Base-by-base conservation (phyloP, 2,888 invertebrate species). In the Cephonodes hylas region DNA sequence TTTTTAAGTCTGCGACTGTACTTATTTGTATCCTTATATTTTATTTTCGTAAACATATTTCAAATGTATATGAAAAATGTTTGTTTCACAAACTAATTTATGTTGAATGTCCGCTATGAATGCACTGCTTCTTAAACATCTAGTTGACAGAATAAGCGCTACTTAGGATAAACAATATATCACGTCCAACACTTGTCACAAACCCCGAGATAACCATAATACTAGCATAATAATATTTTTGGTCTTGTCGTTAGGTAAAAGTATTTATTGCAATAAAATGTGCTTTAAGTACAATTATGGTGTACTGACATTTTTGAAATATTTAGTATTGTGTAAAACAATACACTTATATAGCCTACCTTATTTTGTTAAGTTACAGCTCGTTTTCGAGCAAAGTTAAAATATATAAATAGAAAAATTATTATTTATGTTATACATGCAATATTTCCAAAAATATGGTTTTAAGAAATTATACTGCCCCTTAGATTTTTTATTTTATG, bases 201-300 rank as follows among this genome's bases (percentile, higher is more conserved):
- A 27, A 27, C 46, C 20, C 18, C 18, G 0, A 31, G 10, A 15
- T 31, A 61, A 63, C 59, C 62, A 62, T 60, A 67, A 61, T 66
- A 8, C n/a, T 38, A 38, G 38, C n/a, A 64, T 66, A 65, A 53
- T 46, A 25, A 58, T 60, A 62, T 68, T 64, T 64, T 66, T 64
- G 18, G 27, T 18, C 8, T 34, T 38, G 38, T 38, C 38, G n/a
- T 38, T 65, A 66, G 58, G 57, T 8, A 20, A 8, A 46, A 56
- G 56, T 46, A 59, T 64, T 23, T 42, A 62, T 46, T 46, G 58
- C 59, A 59, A 42, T 62, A 58, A 27, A 58, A 45, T 46, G 60
- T 61, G 58, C 57, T 57, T 38, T 56, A 34, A 20, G 53, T 31
- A 61, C 56, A 23, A n/a, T n/a, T 42, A 27, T 15, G 3, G n/a